A percentile compares a stretch with the other conserved stretches of the same genome.
phyloP scores from a whole-genome alignment of 2,797 vertebrate genomes.

The Leptatherina wallacei region DNA sequence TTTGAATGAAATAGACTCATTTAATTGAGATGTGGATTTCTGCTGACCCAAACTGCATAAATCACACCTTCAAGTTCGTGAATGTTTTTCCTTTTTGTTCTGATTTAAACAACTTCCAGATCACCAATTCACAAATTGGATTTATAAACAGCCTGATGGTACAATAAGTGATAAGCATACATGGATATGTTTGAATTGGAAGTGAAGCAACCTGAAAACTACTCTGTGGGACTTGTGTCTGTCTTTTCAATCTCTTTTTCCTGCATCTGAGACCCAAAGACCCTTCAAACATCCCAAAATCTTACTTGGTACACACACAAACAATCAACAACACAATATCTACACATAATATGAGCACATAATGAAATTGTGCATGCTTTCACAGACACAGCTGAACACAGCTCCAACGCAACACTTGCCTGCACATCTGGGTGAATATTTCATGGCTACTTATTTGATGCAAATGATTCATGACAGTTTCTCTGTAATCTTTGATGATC shows the following conservation, averaged over 20 bases:
- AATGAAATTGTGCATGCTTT: conserved; percentile 34
- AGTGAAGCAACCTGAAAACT: conserved; percentile 58
- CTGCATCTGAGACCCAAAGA: conserved; percentile 39
- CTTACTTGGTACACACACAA: conserved; percentile 1
- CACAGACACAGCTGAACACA: conserved; percentile 20
- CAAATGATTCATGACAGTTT: conserved; percentile 47
- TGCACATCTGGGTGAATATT: conserved; percentile 35
- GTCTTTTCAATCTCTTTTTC: conserved; percentile 23
- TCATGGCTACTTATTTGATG: conserved; percentile 31
- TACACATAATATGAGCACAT: conserved; percentile 15
- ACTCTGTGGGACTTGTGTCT: conserved; percentile 21
- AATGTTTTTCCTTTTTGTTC: background rate
- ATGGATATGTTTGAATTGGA: conserved; percentile 36
- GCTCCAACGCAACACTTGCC: conserved; percentile 25
- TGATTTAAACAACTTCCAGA: background rate
- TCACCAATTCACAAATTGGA: background rate
- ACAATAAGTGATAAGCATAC: background rate
- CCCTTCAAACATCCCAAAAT: conserved; percentile 22
- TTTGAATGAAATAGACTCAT: too few species aligned
- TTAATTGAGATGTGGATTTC: too few species aligned
- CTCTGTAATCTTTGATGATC: conserved; percentile 23
- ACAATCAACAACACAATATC: conserved; percentile 7
- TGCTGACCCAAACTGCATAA: too few species aligned
- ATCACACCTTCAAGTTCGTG: background rate
- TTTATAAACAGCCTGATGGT: background rate